Evolutionary conservation across 2,113 vertebrate genomes (phyloP), one percentile per base, ranked within the genome.

Genomic region (Channa argus): DNA sequence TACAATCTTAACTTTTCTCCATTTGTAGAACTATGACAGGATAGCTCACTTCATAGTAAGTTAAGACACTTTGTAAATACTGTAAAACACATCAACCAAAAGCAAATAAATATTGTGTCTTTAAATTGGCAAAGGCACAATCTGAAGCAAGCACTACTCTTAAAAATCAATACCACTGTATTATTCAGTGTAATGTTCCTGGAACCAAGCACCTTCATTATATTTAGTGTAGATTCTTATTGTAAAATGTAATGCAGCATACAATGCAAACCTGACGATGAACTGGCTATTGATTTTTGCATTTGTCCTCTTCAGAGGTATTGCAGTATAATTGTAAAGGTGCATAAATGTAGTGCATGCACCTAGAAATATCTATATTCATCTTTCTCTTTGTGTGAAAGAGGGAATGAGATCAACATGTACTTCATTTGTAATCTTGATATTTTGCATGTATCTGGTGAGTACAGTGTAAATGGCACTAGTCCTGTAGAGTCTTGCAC

Each of bases 181-280:
- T 84, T 82, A 72, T 82, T 87, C 62, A 60, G 65, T 64, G n/a
- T 6, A 80, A 64, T 85, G 75, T 74, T 85, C 53, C 38, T 74
- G 38, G 38, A 67, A 38, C 47, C 72, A 43, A 53, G 55, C 78
- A 71, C 70, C 66, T 66, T 6, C 59, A 75, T 84, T 51, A 58
- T 37, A 75, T 33, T 37, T 49, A 53, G 37, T 71, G 24, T 24
- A 24, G 24, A 24, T 24, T 75, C 59, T 77, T 67, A 53, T 51
- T 71, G 66, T 86, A 64, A 84, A 81, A 83, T 86, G 74, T 10
- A 76, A 86, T 74, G 79, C 63, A 43, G 68, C 66, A 71, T 79
- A 68, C 58, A 79, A 78, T 62, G 68, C 77, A 82, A 85, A 85
- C 72, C 74, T 71, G 76, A 86, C 77, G 74, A 83, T 81, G 74